Evolutionary conservation across 2,888 invertebrate genomes (phyloP).

Genomic region (Bimastos eiseni): DNA sequence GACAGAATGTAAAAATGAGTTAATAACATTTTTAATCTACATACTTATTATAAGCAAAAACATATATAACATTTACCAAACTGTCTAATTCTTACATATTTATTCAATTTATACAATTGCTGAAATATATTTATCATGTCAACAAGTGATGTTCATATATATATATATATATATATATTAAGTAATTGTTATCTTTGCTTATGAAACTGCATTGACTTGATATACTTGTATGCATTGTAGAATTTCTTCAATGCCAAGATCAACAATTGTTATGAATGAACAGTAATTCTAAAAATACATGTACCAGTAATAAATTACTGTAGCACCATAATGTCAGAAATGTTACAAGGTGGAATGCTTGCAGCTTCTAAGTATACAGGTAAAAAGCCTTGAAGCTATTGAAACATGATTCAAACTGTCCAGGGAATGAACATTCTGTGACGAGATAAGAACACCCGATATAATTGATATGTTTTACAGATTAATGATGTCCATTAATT

Average conservation of each 20-base stretch:
- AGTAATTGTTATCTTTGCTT: too few species aligned
- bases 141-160: neutral
- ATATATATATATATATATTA: too few species aligned
- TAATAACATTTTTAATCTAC: too few species aligned
- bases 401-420: neutral
- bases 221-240: neutral
- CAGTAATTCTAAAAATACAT: neutral
- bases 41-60: neutral
- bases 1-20: neutral
- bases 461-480: neutral
- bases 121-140: neutral
- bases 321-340: slow-evolving; percentile 13
- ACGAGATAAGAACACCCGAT: neutral
- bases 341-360: neutral
- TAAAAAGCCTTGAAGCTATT: neutral
- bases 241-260: neutral
- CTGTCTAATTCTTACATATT: neutral
- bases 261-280: neutral
- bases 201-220: neutral
- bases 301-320: neutral
- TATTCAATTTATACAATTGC: slow-evolving; percentile 13
- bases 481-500: neutral
- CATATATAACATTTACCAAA: neutral
- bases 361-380: neutral
- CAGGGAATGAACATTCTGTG: neutral